A percentile compares a stretch with the other conserved stretches of the same genome.
Evolutionary conservation across 2,888 invertebrate species (phyloP).

Genomic region (Lepidochrysops patricia): DNA sequence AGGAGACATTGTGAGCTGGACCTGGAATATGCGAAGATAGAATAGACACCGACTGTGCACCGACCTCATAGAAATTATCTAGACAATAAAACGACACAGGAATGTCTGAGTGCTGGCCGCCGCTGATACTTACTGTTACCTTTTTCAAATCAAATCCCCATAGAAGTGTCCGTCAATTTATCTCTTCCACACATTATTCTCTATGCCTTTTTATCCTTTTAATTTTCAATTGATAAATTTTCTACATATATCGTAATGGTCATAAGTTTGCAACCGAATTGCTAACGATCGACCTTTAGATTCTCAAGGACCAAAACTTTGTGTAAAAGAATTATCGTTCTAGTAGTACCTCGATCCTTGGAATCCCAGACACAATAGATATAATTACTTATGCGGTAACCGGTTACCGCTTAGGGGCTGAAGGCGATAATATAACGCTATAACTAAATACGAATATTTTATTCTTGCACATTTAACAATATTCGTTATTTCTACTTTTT

Average conservation of each 20-base stretch:
- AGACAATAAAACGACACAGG: conserved; percentile 6
- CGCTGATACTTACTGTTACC: conserved; percentile 5
- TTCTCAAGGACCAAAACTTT: too few species aligned
- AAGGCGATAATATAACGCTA: too few species aligned
- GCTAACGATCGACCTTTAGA: too few species aligned
- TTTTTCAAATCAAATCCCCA: conserved; percentile 12
- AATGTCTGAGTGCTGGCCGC: conserved; percentile 12
- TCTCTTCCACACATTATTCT: neutral
- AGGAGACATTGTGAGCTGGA: conserved; percentile 27
- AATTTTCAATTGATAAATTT: neutral
- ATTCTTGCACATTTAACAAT: too few species aligned
- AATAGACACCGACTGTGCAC: conserved; percentile 1
- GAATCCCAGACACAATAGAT: too few species aligned
- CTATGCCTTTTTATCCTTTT: neutral
- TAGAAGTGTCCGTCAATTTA: conserved; percentile 8
- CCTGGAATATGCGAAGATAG: conserved; percentile 1
- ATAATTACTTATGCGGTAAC: too few species aligned
- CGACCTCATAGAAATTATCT: conserved; percentile 8
- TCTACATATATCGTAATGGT: too few species aligned
- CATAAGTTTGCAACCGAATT: too few species aligned
- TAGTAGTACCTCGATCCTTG: too few species aligned
- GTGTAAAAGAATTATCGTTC: too few species aligned
- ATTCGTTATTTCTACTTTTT: neutral
- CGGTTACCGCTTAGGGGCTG: too few species aligned
- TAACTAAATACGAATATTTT: too few species aligned